Conservation (phyloP, 2,113 vertebrate genomes). For the Lepus europaeus region DNA sequence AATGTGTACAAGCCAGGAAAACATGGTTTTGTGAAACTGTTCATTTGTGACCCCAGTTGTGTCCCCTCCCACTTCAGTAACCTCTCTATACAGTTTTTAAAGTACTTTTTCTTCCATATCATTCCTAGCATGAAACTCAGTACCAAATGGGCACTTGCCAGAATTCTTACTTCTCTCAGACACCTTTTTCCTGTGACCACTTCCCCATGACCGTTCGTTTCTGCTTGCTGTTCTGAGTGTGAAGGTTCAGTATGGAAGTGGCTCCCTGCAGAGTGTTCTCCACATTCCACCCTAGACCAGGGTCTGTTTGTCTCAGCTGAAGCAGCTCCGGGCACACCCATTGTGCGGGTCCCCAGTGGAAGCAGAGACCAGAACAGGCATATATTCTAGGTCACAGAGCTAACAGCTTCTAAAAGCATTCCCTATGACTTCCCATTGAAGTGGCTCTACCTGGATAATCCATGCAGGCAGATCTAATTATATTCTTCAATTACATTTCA, state of each 20-base stretch:
- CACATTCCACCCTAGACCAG: background rate
- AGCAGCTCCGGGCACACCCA: background rate
- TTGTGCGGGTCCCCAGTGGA: background rate
- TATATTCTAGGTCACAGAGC: constrained; percentile 3
- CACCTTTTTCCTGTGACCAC: background rate
- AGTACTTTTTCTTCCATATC: background rate
- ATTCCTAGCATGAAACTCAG: background rate
- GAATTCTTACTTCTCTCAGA: background rate
- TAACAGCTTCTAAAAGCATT: background rate
- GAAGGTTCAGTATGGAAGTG: background rate
- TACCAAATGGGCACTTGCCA: background rate
- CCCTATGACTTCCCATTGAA: background rate
- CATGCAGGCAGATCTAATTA: background rate
- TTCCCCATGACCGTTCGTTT: background rate
- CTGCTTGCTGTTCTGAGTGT: background rate
- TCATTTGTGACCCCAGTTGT: background rate
- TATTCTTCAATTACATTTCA: constrained; percentile 65
- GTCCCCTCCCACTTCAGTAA: background rate
- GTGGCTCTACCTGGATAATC: background rate
- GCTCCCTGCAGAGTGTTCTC: background rate
- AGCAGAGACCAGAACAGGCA: background rate
- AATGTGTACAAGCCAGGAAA: background rate
- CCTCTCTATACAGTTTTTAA: background rate
- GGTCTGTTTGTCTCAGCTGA: background rate
- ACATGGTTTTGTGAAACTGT: constrained; percentile 21